Base-by-base conservation (phyloP, 2,113 vertebrate genomes). In the Sardina pilchardus region DNA sequence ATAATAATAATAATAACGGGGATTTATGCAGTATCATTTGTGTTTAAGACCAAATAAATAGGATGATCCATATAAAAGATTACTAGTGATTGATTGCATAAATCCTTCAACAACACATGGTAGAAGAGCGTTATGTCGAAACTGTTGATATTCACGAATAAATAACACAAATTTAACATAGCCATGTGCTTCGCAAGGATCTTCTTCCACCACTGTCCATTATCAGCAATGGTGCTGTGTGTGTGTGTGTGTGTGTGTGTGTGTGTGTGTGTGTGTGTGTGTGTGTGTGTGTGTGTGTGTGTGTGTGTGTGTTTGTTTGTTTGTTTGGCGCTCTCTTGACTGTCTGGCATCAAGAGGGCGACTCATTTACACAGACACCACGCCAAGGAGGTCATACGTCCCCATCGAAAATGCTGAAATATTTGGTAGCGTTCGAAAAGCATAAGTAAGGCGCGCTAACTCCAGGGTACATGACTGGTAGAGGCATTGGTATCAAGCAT, bases 271-370 rank as follows among this genome's bases (percentile, higher is more conserved):
- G 63, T 30, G 59, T 26, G 59, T n/a, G 59, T n/a, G 59, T n/a
- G 48, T 63, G 59, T n/a, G 24, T 26, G 59, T 9, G 10, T 30
- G 63, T 12, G 63, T 30, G 63, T 30, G 63, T 26, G 24, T 26
- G 59, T n/a, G 59, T n/a, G 59, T n/a, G 59, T n/a, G 48, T 63
- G 59, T 26, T 5, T 30, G 59, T 14, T n/a, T 34, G 63, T 16
- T n/a, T 30, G 63, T 34, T 44, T n/a, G 81, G 39, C 83, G 88
- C 26, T 96, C 96, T 97, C 95, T 95, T 92, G 84, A 97, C 96
- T 90, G 95, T 96, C 96, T 56, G 96, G 90, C 86, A 97, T 92
- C 91, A 94, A 96, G 93, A 96, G 96, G 26, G 63, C 63, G 63
- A 26, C 63, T 71, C 63, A 71, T 26, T 71, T 71, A 71, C 63